Base-by-base conservation (phyloP, 2,113 vertebrate species). In the Melanerpes formicivorus region DNA sequence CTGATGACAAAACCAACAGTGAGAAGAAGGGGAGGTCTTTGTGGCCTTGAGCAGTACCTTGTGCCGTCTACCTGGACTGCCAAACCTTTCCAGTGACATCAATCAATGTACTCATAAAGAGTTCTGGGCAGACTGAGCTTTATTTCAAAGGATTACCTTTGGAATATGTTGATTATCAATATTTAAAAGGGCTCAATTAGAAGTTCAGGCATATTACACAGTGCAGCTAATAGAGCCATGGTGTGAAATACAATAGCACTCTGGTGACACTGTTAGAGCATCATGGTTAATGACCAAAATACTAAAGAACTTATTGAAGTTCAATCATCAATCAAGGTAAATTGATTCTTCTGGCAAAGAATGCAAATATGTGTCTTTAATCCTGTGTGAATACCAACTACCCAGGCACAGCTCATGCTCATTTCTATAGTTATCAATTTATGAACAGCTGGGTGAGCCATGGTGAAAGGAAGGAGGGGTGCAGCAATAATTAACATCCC, bases 281-380 rank as follows among this genome's bases (percentile, higher is more conserved):
- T 93, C 90, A 63, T 10, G 17, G 93, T 91, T 97, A 95, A 97
- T 95, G 96, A 95, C 95, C 95, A 96, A 96, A 97, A 95, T 96
- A 95, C 96, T 94, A 93, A 95, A 94, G 85, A 90, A 96, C 73
- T 93, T 96, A 96, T 7, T 96, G 96, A 97, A 93, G 93, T 94
- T 97, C 95, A 96, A 62, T 96, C 91, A 95, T 97, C 97, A 97
- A 76, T 97, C 95, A 96, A 95, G 94, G 93, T 96, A 96, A 97
- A 96, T 93, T 94, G 94, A 95, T 95, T 96, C 90, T 96, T 90
- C 90, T 95, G 90, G 93, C 88, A 88, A 95, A 91, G 95, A 93
- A 94, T 96, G 86, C 94, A 95, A 95, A 95, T 95, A 76, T 1
- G 2, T 87, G 89, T 65, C 91, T 96, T 95, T 97, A 87, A 91